Base-by-base conservation (phyloP, 1,140 invertebrate genomes). In the Ips typographus region DNA sequence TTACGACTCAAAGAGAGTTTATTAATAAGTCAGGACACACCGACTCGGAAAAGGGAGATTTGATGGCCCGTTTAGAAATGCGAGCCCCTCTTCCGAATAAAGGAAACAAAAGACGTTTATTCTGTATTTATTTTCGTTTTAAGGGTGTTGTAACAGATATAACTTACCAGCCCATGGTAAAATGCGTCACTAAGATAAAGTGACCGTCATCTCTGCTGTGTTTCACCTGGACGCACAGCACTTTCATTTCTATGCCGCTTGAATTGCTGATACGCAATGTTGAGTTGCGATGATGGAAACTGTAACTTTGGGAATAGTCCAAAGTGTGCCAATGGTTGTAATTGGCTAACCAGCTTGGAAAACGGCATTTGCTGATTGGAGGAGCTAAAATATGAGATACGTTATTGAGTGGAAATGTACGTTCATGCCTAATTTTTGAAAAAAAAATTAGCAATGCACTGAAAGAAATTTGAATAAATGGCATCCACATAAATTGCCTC, bases 271-370 rank as follows among this genome's bases (percentile, higher is more conserved):
- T 87, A 39, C 82, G 80, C 38, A 91, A 78, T 0, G 87, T 88
- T 0, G 85, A 85, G 76, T 90, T 90, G 64, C 85, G 83, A 77
- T 87, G 86, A 72, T 86, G 86, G 76, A 89, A 87, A 37, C 84
- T 86, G 78, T 89, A 90, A 37, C 86, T 86, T 67, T 85, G 85
- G 59, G 84, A 83, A 72, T 87, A 87, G 81, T 91, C 89, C 71
- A 91, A 78, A 2, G 89, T 88, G 77, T 90, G 87, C 89, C 89
- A 91, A 41, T 88, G 88, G 62, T 85, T 84, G 44, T 85, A 85
- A 71, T 81, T 83, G 36, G 87, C 86, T 78, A 91, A 81, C 89
- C 89, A 91, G 2, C 80, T 75, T 0, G 89, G 89, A 75, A 88
- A 90, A 68, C 85, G 86, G 77, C 89, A 90, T 76, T 86, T 87